Evolutionary conservation across 2,888 invertebrate genomes (phyloP).

Genomic region (Merodon equestris): DNA sequence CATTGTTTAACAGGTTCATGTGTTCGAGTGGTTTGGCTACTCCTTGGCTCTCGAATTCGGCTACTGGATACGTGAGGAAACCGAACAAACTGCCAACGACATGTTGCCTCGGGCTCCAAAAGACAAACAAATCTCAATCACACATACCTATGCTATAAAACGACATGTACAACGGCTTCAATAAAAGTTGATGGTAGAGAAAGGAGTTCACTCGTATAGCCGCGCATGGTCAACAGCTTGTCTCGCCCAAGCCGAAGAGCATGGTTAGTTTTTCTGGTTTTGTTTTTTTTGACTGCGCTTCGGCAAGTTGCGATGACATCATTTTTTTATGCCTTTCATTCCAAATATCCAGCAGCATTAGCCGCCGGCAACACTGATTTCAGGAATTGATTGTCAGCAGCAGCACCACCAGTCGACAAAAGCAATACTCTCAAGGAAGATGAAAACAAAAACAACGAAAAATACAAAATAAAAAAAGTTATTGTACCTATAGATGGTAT

Average conservation of each 20-base stretch:
- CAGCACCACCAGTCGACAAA: conserved; percentile 5
- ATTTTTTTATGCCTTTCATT: conserved; percentile 32
- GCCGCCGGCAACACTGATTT: conserved; percentile 39
- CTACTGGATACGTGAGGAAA: conserved; percentile 54
- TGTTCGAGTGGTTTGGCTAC: conserved; percentile 51
- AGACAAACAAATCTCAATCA: conserved; percentile 1
- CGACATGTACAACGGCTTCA: too few species aligned
- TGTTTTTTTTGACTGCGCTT: conserved; percentile 21
- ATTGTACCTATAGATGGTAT: too few species aligned
- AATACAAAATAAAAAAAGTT: too few species aligned
- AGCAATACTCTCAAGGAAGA: conserved; percentile 37
- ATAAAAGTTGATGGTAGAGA: conserved; percentile 55
- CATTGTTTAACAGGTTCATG: conserved; percentile 60
- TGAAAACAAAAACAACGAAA: conserved; percentile 12
- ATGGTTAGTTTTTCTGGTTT: conserved; percentile 11
- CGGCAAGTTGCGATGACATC: conserved; percentile 49
- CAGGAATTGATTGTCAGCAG: conserved; percentile 39
- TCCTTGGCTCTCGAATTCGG: conserved; percentile 49
- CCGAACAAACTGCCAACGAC: conserved; percentile 23
- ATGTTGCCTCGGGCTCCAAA: conserved; percentile 36
- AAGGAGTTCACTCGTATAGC: conserved; percentile 32
- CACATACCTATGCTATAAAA: too few species aligned
- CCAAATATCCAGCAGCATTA: conserved; percentile 36
- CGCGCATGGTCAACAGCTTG: neutral
- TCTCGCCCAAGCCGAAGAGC: neutral